phyloP scores from a whole-genome alignment of 2,888 invertebrate species.

The Eupeodes latifasciatus region DNA sequence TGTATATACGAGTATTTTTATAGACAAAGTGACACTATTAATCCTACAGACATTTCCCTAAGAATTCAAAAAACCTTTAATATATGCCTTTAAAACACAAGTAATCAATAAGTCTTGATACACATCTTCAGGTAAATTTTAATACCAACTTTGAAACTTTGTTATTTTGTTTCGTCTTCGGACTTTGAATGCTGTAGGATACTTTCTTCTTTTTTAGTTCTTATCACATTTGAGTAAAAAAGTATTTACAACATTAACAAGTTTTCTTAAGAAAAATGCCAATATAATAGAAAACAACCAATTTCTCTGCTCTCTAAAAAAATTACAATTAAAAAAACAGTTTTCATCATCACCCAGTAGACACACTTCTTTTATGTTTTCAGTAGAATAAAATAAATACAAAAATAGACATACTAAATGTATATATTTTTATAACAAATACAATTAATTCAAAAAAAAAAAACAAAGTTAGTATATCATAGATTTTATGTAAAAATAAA shows the following conservation, averaged over 20 bases:
- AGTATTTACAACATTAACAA: neutral
- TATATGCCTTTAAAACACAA: too few species aligned
- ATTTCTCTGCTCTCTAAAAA: constrained; percentile 39
- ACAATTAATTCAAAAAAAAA: constrained; percentile 48
- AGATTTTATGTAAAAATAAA: constrained; percentile 76
- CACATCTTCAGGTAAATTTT: too few species aligned
- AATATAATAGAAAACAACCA: neutral
- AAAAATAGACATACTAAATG: constrained; percentile 27
- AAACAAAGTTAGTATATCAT: constrained; percentile 66
- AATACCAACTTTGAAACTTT: too few species aligned
- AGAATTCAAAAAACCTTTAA: too few species aligned
- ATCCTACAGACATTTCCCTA: too few species aligned
- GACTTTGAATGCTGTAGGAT: too few species aligned
- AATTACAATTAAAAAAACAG: constrained; percentile 50
- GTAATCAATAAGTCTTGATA: too few species aligned
- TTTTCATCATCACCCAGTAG: constrained; percentile 32
- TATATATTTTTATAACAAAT: constrained; percentile 53
- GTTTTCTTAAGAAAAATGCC: neutral
- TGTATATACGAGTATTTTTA: too few species aligned
- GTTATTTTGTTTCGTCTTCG: too few species aligned
- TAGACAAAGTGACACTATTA: too few species aligned
- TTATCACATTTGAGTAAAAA: neutral
- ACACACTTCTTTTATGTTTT: constrained; percentile 37
- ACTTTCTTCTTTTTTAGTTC: neutral
- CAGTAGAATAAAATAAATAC: constrained; percentile 18